These are phyloP conservation scores for Carduelis carduelis DNA, from an alignment of 2,797 vertebrate genomes.

Conservation along the genomic window DNA sequence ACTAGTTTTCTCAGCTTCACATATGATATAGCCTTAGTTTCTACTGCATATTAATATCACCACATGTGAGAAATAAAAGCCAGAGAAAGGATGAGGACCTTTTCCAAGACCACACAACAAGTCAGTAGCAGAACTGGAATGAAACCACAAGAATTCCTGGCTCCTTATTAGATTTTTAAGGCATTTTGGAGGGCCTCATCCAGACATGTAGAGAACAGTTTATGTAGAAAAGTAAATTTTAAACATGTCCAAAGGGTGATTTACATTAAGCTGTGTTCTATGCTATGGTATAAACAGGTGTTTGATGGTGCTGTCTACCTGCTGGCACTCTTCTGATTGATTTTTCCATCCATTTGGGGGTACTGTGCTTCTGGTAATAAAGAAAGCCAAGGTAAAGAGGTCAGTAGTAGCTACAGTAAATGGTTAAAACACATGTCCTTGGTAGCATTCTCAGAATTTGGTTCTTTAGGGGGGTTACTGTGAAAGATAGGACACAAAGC, in stretches of 20 bases:
- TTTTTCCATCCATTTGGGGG: slow-evolving; percentile 10
- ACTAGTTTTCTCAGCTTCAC: slow-evolving; percentile 27
- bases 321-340: neutral
- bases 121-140: slow-evolving; percentile 51
- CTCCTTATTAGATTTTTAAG: slow-evolving; percentile 34
- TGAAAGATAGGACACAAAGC: neutral
- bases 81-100: slow-evolving; percentile 8
- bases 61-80: slow-evolving; percentile 20
- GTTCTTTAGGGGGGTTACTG: neutral
- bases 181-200: slow-evolving; percentile 35
- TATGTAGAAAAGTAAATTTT: neutral
- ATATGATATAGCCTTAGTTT: neutral
- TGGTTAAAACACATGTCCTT: neutral
- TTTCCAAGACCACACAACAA: slow-evolving; percentile 63
- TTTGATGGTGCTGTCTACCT: slow-evolving; percentile 5
- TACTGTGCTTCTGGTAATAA: neutral
- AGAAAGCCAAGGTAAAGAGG: slow-evolving; percentile 9
- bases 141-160: slow-evolving; percentile 62
- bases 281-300: neutral
- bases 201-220: neutral
- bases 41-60: slow-evolving; percentile 18
- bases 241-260: neutral
- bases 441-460: neutral
- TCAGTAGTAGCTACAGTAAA: neutral
- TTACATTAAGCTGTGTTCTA: neutral